Evolutionary conservation across 2,113 vertebrate species (phyloP).

Genomic region (Silurus meridionalis): DNA sequence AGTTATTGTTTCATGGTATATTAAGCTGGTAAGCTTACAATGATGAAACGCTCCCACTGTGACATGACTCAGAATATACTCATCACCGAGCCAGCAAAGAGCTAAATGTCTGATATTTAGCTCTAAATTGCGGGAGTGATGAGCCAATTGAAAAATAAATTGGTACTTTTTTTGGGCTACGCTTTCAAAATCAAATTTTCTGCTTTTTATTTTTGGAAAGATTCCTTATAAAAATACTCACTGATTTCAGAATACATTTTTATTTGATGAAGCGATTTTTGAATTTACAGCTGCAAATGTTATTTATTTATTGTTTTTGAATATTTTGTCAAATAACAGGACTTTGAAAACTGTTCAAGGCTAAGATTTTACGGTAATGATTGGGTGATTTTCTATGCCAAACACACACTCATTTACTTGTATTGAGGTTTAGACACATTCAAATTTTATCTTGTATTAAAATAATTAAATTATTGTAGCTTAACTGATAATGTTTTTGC

Average conservation of each 20-base stretch:
- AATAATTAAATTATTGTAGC: too few relatives aligned
- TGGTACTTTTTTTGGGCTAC: neutral
- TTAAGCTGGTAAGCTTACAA: conserved; percentile 16
- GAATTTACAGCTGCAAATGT: neutral
- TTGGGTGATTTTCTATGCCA: neutral
- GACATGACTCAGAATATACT: conserved; percentile 30
- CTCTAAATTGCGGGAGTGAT: conserved; percentile 1
- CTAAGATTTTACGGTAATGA: neutral
- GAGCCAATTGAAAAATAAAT: neutral
- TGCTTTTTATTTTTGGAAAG: neutral
- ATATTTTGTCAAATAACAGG: neutral
- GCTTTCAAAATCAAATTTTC: neutral
- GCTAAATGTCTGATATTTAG: neutral
- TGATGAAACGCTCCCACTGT: conserved; percentile 21
- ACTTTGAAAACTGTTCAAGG: neutral
- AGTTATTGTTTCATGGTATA: conserved; percentile 7
- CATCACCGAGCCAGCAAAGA: conserved; percentile 24
- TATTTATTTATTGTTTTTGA: neutral
- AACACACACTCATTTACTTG: neutral
- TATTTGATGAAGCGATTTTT: neutral
- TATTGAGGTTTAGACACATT: too few relatives aligned
- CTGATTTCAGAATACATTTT: neutral
- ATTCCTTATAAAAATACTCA: neutral
- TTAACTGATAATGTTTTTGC: too few relatives aligned
- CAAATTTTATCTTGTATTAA: too few relatives aligned